phyloP scores from a whole-genome alignment of 2,888 invertebrate genomes.

The Prostheceraeus crozeri region DNA sequence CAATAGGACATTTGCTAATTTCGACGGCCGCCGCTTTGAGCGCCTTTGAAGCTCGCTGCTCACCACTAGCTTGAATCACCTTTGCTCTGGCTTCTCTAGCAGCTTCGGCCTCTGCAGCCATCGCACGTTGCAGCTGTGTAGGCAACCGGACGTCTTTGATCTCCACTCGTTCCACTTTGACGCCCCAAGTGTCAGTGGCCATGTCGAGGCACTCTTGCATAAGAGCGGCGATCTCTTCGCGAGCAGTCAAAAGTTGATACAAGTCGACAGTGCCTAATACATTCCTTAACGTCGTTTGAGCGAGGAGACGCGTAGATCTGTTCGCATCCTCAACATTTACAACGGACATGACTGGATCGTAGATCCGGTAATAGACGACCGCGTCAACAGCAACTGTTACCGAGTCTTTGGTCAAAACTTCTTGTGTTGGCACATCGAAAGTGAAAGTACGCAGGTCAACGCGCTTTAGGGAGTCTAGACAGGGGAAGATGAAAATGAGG shows the following conservation, averaged over 20 bases:
- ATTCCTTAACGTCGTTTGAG: slow-evolving; percentile 53
- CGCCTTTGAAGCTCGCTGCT: slow-evolving; percentile 66
- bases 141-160: slow-evolving; percentile 60
- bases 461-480: slow-evolving; percentile 44
- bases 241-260: slow-evolving; percentile 20
- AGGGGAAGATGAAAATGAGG: slow-evolving; percentile 45
- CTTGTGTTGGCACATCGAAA: slow-evolving; percentile 48
- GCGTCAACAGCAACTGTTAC: slow-evolving; percentile 54
- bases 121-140: slow-evolving; percentile 46
- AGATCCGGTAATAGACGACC: slow-evolving; percentile 52
- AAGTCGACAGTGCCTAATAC: slow-evolving; percentile 44
- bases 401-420: slow-evolving; percentile 52
- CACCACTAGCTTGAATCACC: slow-evolving; percentile 53
- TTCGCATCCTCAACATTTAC: slow-evolving; percentile 52
- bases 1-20: slow-evolving; percentile 73
- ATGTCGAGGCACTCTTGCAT: slow-evolving; percentile 42
- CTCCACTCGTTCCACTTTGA: slow-evolving; percentile 82
- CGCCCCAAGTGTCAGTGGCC: slow-evolving; percentile 40
- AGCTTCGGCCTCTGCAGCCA: slow-evolving; percentile 50
- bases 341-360: slow-evolving; percentile 50
- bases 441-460: slow-evolving; percentile 42
- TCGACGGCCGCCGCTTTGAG: slow-evolving; percentile 78
- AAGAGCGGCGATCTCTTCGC: slow-evolving; percentile 15
- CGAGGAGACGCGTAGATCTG: slow-evolving; percentile 49
- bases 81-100: slow-evolving; percentile 47